Evolutionary conservation across 2,797 vertebrate genomes (phyloP).

Genomic region (Eulemur rubriventer): DNA sequence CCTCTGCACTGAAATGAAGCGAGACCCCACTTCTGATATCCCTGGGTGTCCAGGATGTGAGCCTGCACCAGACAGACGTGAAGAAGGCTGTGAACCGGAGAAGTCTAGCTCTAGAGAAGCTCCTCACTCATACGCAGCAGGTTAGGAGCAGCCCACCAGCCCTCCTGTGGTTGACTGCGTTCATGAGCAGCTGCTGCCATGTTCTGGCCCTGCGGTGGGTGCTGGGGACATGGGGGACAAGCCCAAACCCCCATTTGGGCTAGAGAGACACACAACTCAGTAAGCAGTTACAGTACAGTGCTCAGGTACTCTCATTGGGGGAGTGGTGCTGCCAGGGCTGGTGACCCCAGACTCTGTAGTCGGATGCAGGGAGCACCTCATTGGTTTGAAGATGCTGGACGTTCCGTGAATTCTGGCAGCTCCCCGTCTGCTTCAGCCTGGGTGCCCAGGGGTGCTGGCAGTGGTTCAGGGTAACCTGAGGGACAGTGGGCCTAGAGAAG

Average conservation of each 20-base stretch:
- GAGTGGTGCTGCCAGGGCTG: fast-evolving
- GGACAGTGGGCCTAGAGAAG: background rate
- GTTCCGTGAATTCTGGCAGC: background rate
- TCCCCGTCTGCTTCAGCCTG: fast-evolving
- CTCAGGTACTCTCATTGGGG: fast-evolving
- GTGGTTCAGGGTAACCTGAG: background rate
- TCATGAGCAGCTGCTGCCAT: fast-evolving
- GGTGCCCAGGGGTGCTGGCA: fast-evolving
- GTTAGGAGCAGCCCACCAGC: fast-evolving
- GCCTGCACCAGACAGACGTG: fast-evolving
- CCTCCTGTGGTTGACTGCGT: fast-evolving
- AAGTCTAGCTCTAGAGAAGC: background rate
- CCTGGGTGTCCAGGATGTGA: background rate
- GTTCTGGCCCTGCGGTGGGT: too few relatives aligned
- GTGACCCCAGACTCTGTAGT: background rate
- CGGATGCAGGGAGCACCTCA: background rate
- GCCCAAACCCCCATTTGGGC: background rate
- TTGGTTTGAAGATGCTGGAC: background rate
- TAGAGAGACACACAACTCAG: background rate
- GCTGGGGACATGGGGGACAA: fast-evolving
- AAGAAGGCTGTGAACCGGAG: background rate
- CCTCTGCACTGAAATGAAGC: background rate
- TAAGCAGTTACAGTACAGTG: too few relatives aligned
- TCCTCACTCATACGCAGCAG: fast-evolving
- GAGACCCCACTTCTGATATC: background rate